phyloP scores from a whole-genome alignment of 1,140 invertebrate species.

The Euschistus heros region DNA sequence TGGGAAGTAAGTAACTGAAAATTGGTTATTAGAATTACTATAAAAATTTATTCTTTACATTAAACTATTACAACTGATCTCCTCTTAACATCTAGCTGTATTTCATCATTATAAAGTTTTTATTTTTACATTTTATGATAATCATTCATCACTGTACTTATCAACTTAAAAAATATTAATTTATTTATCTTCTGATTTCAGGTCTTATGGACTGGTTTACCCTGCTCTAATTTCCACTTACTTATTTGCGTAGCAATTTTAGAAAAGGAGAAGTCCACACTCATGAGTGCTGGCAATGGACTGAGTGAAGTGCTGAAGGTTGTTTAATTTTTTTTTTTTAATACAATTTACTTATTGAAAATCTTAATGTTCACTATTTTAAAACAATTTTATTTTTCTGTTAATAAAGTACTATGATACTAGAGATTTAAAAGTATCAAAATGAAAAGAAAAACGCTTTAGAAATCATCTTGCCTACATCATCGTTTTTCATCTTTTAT shows the following conservation, averaged over 20 bases:
- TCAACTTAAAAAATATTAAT: no score
- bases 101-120: neutral
- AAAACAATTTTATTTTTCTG: no score
- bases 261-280: conserved; percentile 68
- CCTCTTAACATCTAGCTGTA: neutral
- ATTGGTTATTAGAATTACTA: neutral
- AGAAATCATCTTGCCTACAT: no score
- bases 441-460: no score
- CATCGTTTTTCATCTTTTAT: no score
- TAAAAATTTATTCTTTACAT: neutral
- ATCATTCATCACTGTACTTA: no score
- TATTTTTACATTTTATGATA: no score
- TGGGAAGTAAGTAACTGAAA: conserved; percentile 35
- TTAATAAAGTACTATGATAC: no score
- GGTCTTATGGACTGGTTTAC: conserved; percentile 80
- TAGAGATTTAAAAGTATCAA: no score
- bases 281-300: conserved; percentile 84
- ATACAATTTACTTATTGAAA: no score
- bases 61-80: neutral
- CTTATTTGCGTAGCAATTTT: conserved; percentile 83
- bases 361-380: no score
- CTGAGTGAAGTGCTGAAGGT: conserved; percentile 95
- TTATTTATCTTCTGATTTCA: no score
- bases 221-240: conserved; percentile 89
- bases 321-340: conserved; percentile 31